Conservation (phyloP, 2,888 invertebrate species). For the Dioctria rufipes region DNA sequence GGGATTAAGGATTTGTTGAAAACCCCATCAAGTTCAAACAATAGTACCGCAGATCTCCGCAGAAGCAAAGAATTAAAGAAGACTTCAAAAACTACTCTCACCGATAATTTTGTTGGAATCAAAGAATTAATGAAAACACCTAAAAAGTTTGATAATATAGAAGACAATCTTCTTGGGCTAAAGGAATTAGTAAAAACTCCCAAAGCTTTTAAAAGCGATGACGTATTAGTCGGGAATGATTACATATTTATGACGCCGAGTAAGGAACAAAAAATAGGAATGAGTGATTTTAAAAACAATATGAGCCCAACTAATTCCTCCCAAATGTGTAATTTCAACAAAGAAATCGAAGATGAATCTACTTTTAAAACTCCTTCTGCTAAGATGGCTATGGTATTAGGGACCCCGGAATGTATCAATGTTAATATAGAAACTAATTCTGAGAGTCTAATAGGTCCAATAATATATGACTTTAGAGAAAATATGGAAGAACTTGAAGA, state of each 20-base stretch:
- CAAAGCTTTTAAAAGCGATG: neutral
- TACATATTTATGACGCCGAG: conserved; percentile 47
- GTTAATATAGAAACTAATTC: conserved; percentile 62
- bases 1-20: neutral
- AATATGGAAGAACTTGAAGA: conserved; percentile 64
- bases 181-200: conserved; percentile 3
- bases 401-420: conserved; percentile 66
- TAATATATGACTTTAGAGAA: conserved; percentile 65
- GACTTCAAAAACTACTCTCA: conserved; percentile 56
- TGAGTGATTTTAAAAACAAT: conserved; percentile 16
- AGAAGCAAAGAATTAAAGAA: conserved; percentile 60
- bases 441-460: conserved; percentile 61
- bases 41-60: conserved; percentile 53
- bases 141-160: neutral
- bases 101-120: conserved; percentile 59
- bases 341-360: conserved; percentile 58
- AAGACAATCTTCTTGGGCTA: neutral
- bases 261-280: conserved; percentile 1
- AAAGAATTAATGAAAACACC: conserved; percentile 64
- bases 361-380: conserved; percentile 68
- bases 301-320: conserved; percentile 18
- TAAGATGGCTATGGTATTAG: conserved; percentile 66
- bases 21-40: conserved; percentile 2
- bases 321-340: neutral
- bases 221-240: conserved; percentile 10